These are phyloP conservation scores for Pantherophis alleghaniensis DNA, from an alignment of 2,797 vertebrate species.

Conservation along the genomic window DNA sequence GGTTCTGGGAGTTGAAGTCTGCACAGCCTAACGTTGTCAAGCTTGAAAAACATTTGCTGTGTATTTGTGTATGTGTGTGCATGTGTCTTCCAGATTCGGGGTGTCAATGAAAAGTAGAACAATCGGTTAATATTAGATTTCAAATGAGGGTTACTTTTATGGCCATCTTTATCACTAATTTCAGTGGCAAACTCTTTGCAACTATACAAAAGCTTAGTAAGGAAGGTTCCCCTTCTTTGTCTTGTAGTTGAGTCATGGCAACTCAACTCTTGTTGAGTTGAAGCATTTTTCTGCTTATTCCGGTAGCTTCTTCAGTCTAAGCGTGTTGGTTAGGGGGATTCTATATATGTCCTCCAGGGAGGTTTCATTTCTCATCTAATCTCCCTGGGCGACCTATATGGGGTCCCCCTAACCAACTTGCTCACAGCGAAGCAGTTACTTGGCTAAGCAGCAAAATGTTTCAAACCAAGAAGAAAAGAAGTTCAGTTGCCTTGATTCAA, in stretches of 20 bases:
- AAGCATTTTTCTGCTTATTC: too few species aligned
- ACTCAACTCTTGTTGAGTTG: too few species aligned
- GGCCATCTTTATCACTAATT: not conserved
- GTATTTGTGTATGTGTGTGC: too few species aligned
- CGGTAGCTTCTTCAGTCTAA: too few species aligned
- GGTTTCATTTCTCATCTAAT: too few species aligned
- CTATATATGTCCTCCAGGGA: too few species aligned
- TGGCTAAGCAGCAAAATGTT: not conserved
- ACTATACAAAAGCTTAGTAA: not conserved
- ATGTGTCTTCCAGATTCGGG: not conserved
- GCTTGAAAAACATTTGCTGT: not conserved
- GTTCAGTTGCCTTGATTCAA: not conserved
- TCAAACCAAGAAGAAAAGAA: not conserved
- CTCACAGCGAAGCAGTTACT: not conserved
- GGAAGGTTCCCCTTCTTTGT: not conserved
- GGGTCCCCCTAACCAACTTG: not conserved
- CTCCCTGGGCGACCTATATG: not conserved
- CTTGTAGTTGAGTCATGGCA: not conserved
- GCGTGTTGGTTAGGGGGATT: too few species aligned
- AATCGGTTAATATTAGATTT: not conserved
- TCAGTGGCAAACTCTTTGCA: not conserved
- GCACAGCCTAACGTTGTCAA: not conserved
- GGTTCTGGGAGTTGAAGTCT: not conserved
- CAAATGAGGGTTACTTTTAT: not conserved
- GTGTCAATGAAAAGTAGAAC: rapidly evolving